Evolutionary conservation across 2,888 invertebrate species (phyloP), one percentile per base, ranked within the genome.

Genomic region (Pandemis heparana): DNA sequence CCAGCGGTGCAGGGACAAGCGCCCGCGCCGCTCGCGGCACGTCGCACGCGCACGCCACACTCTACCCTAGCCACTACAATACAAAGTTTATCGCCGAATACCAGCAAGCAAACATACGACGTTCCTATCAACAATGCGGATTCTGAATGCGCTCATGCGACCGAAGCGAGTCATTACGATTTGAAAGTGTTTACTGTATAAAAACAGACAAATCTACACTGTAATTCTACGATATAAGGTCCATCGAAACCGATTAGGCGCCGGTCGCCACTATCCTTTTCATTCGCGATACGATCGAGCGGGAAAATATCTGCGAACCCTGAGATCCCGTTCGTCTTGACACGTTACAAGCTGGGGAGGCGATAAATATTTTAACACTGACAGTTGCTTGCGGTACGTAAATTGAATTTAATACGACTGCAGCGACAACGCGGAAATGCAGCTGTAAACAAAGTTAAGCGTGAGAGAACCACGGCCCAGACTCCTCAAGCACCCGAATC

Each of bases 121-220:
- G 77, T 89, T 90, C 59, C 75, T 75, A 76, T 71, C 79, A 75
- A 80, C 79, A 83, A 80, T 69, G 75, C 78, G 75, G 82, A 82
- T 81, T 87, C 85, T 89, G 89, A 92, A 92, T 92, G 93, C 92
- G 92, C 87, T 91, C 93, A 93, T 89, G 92, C 91, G 90, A 94
- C 93, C 94, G 92, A 92, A 92, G 89, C 92, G 86, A 92, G 90
- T 87, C 89, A 92, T 91, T 90, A 90, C 89, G 89, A 92, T 92
- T 89, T 88, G 87, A 89, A 90, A 89, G 87, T 89, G 83, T 85
- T 79, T 81, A 81, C 76, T 78, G 81, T 56, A 72, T 79, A 86
- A 85, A 84, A 85, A 84, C 86, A 89, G 81, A 85, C 86, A 77
- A 88, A 89, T 89, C 77, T 88, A 82, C 80, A 88, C 92, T 87